These are phyloP conservation scores for Cyanistes caeruleus DNA, from an alignment of 2,113 vertebrate genomes.

Conservation along the genomic window DNA sequence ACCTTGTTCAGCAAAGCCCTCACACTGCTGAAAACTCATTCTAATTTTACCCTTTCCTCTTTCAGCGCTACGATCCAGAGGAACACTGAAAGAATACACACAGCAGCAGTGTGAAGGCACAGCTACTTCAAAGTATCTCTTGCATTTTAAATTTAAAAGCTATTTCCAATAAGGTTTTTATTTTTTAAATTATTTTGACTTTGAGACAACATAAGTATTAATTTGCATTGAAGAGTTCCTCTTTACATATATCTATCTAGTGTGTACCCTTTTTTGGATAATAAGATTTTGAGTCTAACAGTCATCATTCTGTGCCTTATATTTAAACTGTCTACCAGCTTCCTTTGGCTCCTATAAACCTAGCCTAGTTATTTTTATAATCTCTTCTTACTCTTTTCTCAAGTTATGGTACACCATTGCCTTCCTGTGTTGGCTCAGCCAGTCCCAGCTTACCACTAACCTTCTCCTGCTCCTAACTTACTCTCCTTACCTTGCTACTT, in stretches of 20 bases:
- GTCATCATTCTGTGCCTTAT: neutral
- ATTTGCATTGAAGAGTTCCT: neutral
- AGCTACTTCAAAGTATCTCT: neutral
- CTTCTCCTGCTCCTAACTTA: neutral
- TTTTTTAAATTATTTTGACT: neutral
- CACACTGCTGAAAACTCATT: neutral
- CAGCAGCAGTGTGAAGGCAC: neutral
- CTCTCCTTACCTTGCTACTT: neutral
- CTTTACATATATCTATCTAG: neutral
- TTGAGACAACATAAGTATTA: neutral
- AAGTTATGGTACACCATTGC: neutral
- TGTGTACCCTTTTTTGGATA: neutral
- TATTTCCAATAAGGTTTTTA: neutral
- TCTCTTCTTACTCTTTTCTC: neutral
- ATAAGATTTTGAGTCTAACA: neutral
- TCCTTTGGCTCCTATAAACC: neutral
- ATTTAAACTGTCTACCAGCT: neutral
- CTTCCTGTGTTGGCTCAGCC: neutral
- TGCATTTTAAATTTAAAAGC: neutral
- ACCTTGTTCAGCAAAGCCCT: neutral
- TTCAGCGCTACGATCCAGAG: neutral
- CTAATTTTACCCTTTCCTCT: neutral
- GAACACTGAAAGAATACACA: neutral
- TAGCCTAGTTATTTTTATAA: neutral
- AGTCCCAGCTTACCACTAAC: neutral